Evolutionary conservation across 2,797 vertebrate genomes (phyloP).

Genomic region (Poeciliopsis infans): DNA sequence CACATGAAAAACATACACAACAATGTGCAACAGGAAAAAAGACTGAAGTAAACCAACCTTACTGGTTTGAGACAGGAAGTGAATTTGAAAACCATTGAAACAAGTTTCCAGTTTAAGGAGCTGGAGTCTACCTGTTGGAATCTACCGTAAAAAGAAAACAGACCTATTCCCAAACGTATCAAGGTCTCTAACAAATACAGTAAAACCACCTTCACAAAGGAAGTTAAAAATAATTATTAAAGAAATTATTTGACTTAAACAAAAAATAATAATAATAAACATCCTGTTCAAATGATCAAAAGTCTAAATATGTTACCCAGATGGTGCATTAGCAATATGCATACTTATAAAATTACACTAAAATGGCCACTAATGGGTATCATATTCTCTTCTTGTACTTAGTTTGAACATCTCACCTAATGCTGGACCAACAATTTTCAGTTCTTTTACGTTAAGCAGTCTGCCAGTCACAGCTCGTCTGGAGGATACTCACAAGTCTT

Average conservation of each 20-base stretch:
- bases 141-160: background rate
- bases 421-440: conserved; percentile 43
- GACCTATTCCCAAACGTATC: background rate
- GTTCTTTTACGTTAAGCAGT: conserved; percentile 46
- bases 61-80: background rate
- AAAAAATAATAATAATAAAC: background rate
- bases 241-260: background rate
- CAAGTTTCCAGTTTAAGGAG: background rate
- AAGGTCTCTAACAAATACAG: background rate
- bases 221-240: background rate
- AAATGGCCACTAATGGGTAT: background rate
- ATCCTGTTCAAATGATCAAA: background rate
- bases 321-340: background rate
- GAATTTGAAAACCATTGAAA: background rate
- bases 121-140: background rate
- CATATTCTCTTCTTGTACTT: conserved; percentile 9
- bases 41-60: background rate
- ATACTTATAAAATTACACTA: background rate
- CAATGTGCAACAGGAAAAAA: background rate
- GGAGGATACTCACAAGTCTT: conserved; percentile 73
- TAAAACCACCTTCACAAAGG: background rate
- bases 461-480: conserved; percentile 71
- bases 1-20: background rate
- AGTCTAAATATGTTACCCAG: background rate
- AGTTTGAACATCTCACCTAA: conserved; percentile 15